These are phyloP conservation scores for Brachionichthys hirsutus DNA, from an alignment of 2,113 vertebrate species.

Conservation along the genomic window DNA sequence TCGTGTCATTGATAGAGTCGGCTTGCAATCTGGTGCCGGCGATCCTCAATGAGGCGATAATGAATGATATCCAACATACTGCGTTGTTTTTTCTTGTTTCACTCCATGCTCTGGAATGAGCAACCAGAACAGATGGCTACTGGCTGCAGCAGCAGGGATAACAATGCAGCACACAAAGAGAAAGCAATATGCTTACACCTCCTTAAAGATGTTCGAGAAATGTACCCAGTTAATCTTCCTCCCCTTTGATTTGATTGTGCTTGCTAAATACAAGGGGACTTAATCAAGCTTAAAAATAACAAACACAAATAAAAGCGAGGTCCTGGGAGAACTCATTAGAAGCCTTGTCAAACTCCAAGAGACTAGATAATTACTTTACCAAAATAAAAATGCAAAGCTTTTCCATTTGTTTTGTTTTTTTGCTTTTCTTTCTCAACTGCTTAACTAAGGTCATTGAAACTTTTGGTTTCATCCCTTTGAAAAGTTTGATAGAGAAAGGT, in stretches of 20 bases:
- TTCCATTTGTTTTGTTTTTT: conserved; percentile 77
- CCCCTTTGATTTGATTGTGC: conserved; percentile 79
- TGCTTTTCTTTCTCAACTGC: conserved; percentile 74
- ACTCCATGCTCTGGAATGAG: neutral
- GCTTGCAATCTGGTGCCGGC: no score
- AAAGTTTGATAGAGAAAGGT: conserved; percentile 73
- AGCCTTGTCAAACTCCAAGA: conserved; percentile 83
- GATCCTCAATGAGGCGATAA: no score
- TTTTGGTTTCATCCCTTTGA: conserved; percentile 79
- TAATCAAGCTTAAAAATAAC: conserved; percentile 86
- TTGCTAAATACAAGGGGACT: conserved; percentile 81
- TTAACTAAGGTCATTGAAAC: conserved; percentile 85
- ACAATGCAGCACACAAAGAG: conserved; percentile 11
- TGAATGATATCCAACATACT: no score
- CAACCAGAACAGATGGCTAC: conserved; percentile 12
- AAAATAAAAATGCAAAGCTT: conserved; percentile 83
- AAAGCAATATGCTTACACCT: conserved; percentile 32
- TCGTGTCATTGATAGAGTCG: no score
- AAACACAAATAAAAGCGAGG: conserved; percentile 80
- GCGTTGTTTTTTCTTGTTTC: neutral
- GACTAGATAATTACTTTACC: conserved; percentile 83
- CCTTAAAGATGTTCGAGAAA: conserved; percentile 64
- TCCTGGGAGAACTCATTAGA: conserved; percentile 86
- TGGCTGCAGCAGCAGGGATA: conserved; percentile 3
- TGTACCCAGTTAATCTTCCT: conserved; percentile 71